phyloP scores from a whole-genome alignment of 2,888 invertebrate genomes.

The Criorhina ranunculi region DNA sequence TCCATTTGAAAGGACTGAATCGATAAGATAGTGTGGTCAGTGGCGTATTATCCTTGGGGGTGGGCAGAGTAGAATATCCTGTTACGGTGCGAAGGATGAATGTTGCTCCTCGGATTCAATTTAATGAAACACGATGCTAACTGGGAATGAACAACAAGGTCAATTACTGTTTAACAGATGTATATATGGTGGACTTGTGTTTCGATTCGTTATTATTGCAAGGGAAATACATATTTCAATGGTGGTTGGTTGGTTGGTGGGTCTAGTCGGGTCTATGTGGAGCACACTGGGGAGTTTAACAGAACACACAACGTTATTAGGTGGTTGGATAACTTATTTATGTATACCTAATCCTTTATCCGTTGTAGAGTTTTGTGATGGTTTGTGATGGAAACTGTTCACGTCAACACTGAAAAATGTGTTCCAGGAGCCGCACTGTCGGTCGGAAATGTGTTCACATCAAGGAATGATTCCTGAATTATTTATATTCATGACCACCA shows the following conservation, averaged over 20 bases:
- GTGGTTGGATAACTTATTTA: slow-evolving; percentile 34
- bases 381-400: neutral
- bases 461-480: too few relatives aligned
- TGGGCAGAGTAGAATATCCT: neutral
- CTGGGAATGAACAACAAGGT: slow-evolving; percentile 60
- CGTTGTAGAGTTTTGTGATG: slow-evolving; percentile 5
- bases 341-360: slow-evolving; percentile 7
- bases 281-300: neutral
- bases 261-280: neutral
- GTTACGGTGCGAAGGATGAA: neutral
- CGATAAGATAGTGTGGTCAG: slow-evolving; percentile 22
- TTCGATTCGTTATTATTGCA: neutral
- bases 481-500: too few relatives aligned
- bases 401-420: too few relatives aligned
- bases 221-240: neutral
- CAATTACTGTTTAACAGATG: slow-evolving; percentile 58
- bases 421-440: too few relatives aligned
- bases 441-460: too few relatives aligned
- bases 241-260: too few relatives aligned
- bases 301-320: neutral
- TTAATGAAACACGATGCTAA: slow-evolving; percentile 54
- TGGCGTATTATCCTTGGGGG: neutral
- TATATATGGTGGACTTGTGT: neutral
- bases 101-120: slow-evolving; percentile 41
- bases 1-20: slow-evolving; percentile 34